Base-by-base conservation (phyloP, 2,797 vertebrate genomes). In the Hoplostethus atlanticus region DNA sequence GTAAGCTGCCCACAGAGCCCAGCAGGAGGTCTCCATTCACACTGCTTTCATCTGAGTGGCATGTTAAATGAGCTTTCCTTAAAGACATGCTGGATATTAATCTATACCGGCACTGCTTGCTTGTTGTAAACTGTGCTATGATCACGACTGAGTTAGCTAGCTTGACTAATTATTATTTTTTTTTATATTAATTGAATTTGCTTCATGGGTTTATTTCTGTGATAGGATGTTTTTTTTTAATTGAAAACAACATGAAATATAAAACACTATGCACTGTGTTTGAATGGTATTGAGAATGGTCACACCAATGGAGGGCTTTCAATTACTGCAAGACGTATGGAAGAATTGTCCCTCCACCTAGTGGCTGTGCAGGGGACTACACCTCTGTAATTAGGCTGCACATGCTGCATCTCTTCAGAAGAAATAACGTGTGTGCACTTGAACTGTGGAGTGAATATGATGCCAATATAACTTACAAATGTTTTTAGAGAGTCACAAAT, bases 271-370 rank as follows among this genome's bases (percentile, higher is more conserved):
- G 11, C 25, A 31, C 25, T 54, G 12, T 11, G 28, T 28, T 28
- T 28, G 28, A 31, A 3, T 31, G 4, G 34, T 38, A 61, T 55
- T 9, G 16, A 65, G 16, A 40, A 16, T 40, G 61, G 42, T 69
- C 12, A 48, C 59, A 68, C 42, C 15, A 48, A 12, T 48, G 0
- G 30, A 55, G 47, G 44, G 8, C 31, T 67, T 57, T 47, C 69
- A 17, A 56, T 21, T 13, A 52, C 44, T 52, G 5, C 7, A 61
- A 40, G 30, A 71, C 62, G 46, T 17, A 66, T 57, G 64, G 68
- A 73, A 78, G 71, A 54, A 56, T 81, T 88, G 68, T 77, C 64
- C 76, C 85, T 90, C 93, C 92, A 88, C 83, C 92, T 92, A 85
- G 90, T 91, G 93, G 93, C 68, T 54, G 50, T 69, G 50, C 36